Evolutionary conservation across 2,797 vertebrate species (phyloP), one percentile per base, ranked within the genome.

Genomic region (Hemibagrus guttatus): DNA sequence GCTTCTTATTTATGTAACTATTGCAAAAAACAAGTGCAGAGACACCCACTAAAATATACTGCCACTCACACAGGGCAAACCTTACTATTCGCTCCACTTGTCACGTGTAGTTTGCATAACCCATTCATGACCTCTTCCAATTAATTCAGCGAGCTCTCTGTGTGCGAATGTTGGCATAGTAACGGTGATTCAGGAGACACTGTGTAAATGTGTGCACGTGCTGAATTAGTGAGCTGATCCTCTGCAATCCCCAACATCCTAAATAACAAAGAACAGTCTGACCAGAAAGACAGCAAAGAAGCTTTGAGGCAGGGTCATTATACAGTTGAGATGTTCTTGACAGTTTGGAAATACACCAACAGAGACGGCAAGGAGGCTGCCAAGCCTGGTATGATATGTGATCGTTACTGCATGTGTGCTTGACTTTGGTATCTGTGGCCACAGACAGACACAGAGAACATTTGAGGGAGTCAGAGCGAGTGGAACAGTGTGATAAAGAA

Each of bases 141-240:
- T 87, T 66, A 76, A 78, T 75, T 59, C 31, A 58, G 31, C 26
- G 1, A 35, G 46, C 13, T 86, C 42, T n/a, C 59, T 21, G 42
- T 83, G 49, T 76, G 59, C 6, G 23, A 58, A 76, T 46, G 81
- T 82, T 81, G 85, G 79, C 85, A 86, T 81, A 81, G 81, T 46
- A 87, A 84, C 86, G 46, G 86, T 69, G 63, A 54, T 59, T 71
- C 21, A 26, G 68, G 28, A 31, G 79, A 12, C 11, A 13, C 13
- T 0, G 12, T 69, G 61, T 52, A 54, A 69, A 39, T 54, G 56
- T 71, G 71, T 82, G 19, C 68, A 76, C 16, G 46, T 82, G 85
- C 54, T n/a, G 52, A 79, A 58, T 58, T n/a, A 84, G 42, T 6
- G 14, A 49, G 56, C 61, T 63, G 28, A 74, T 52, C 39, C 78